Percentiles rank a stretch among this genome's conserved stretches.
Conservation (phyloP, 2,888 invertebrate species). For the Mythimna lalbum region DNA sequence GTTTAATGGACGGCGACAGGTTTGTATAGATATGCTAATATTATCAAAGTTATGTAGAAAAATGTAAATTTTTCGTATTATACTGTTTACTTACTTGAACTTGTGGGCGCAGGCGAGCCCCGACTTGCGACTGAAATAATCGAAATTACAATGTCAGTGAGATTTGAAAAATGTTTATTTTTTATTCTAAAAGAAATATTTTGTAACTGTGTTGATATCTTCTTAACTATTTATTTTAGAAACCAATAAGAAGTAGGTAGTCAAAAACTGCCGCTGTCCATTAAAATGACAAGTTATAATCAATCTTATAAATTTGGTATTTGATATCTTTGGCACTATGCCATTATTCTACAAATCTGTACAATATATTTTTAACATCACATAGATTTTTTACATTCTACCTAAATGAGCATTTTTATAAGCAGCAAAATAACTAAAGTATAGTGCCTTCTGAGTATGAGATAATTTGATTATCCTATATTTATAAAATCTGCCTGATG, state of each 20-base stretch:
- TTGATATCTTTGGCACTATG: constrained; percentile 55
- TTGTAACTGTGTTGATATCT: not conserved
- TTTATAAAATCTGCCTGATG: not conserved
- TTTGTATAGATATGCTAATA: not conserved
- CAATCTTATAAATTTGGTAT: not conserved
- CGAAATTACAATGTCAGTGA: constrained; percentile 1
- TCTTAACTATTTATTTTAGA: not conserved
- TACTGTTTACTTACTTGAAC: constrained; percentile 22
- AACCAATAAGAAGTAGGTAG: not conserved
- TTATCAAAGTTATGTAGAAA: not conserved
- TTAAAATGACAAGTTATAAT: constrained; percentile 15
- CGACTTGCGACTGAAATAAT: not conserved
- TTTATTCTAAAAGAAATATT: not conserved
- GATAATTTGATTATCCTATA: constrained; percentile 35
- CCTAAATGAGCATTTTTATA: constrained; percentile 39
- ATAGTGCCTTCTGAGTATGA: not conserved
- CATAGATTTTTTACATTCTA: constrained; percentile 52
- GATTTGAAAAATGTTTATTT: not conserved
- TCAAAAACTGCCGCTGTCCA: constrained; percentile 18
- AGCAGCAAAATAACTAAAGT: constrained; percentile 16
- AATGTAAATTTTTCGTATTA: not conserved
- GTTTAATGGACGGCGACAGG: constrained; percentile 25
- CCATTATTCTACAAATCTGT: constrained; percentile 34
- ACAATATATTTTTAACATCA: constrained; percentile 55
- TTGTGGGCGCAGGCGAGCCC: no score